Evolutionary conservation across 2,888 invertebrate genomes (phyloP).

Genomic region (Ganaspis brasiliensis): DNA sequence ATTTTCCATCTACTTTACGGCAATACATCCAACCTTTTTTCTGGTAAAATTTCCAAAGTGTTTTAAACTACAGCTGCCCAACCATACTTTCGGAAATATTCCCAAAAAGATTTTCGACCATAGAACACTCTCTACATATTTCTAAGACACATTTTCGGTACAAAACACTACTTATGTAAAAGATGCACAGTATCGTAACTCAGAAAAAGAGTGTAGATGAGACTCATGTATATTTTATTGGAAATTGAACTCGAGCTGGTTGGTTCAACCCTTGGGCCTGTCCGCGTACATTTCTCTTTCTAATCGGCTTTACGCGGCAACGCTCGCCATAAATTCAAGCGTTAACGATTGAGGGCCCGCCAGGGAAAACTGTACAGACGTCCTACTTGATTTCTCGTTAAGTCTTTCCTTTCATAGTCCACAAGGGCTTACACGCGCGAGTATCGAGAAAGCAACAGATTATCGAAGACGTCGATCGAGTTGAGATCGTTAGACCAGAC

Average conservation of each 20-base stretch:
- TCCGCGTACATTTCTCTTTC: conserved; percentile 35
- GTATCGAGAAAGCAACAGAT: conserved; percentile 52
- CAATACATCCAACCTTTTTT: too few relatives aligned
- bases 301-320: conserved; percentile 48
- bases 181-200: neutral
- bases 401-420: conserved; percentile 55
- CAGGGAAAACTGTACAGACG: conserved; percentile 59
- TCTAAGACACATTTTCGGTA: too few relatives aligned
- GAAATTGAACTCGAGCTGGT: conserved; percentile 29
- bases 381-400: conserved; percentile 67
- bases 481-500: conserved; percentile 22
- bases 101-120: too few relatives aligned
- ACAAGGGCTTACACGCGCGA: neutral
- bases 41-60: too few relatives aligned
- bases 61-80: too few relatives aligned
- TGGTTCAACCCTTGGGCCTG: conserved; percentile 10
- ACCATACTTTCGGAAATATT: too few relatives aligned
- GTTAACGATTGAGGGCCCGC: conserved; percentile 61
- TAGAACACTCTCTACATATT: too few relatives aligned
- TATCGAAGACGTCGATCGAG: conserved; percentile 57
- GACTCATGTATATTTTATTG: conserved; percentile 36
- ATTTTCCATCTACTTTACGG: too few relatives aligned
- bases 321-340: conserved; percentile 65
- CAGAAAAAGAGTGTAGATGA: conserved; percentile 5
- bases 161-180: neutral